A percentile compares a stretch with the other conserved stretches of the same genome.
phyloP scores from a whole-genome alignment of 2,888 invertebrate species.

The Watsonalla binaria region DNA sequence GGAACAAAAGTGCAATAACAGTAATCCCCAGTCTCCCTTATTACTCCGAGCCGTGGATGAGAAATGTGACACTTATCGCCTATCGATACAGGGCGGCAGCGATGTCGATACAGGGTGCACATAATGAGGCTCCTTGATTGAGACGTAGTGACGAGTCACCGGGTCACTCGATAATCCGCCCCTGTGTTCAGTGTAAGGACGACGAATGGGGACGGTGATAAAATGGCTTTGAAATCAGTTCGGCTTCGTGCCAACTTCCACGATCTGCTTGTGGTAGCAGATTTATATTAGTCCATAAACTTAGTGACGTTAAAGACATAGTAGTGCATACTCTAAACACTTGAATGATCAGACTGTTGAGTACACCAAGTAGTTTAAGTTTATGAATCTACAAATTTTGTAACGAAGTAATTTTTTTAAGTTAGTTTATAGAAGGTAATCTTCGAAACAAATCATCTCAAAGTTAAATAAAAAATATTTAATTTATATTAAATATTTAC shows the following conservation, averaged over 20 bases:
- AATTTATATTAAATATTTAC: too few relatives aligned
- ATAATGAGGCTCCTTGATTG: slow-evolving; percentile 51
- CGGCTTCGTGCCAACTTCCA: not conserved
- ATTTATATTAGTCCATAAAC: too few relatives aligned
- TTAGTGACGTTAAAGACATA: too few relatives aligned
- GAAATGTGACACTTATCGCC: slow-evolving; percentile 35
- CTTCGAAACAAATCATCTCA: too few relatives aligned
- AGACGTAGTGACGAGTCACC: slow-evolving; percentile 58
- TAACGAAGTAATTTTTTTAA: too few relatives aligned
- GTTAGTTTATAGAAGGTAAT: too few relatives aligned
- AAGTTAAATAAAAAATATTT: too few relatives aligned
- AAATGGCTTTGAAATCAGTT: slow-evolving; percentile 19
- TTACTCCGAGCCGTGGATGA: slow-evolving; percentile 11
- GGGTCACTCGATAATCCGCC: slow-evolving; percentile 62
- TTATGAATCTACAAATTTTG: too few relatives aligned
- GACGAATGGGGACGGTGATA: slow-evolving; percentile 14
- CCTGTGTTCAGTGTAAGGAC: slow-evolving; percentile 36
- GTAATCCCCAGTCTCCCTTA: slow-evolving; percentile 10
- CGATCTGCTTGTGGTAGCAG: too few relatives aligned
- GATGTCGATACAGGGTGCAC: slow-evolving; percentile 21
- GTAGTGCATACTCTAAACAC: too few relatives aligned
- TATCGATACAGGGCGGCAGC: slow-evolving; percentile 24
- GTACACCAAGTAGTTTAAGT: too few relatives aligned
- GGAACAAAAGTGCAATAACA: not conserved
- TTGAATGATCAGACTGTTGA: too few relatives aligned